phyloP scores from a whole-genome alignment of 2,797 vertebrate genomes.

The Echiichthys vipera region DNA sequence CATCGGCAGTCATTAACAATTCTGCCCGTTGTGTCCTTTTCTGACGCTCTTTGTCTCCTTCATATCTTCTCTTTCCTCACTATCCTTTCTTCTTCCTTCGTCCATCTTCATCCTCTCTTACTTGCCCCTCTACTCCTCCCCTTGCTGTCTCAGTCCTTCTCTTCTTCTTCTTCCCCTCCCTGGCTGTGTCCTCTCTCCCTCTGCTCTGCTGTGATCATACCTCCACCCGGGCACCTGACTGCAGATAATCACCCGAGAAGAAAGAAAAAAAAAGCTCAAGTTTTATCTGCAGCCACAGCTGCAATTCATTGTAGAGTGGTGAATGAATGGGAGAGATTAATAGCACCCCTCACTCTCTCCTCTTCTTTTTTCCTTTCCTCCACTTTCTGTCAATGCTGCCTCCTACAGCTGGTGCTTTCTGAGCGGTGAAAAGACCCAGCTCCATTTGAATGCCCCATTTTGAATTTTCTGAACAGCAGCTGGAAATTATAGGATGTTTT shows the following conservation, averaged over 20 bases:
- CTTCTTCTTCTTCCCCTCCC: slow-evolving; percentile 5
- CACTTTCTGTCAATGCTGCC: slow-evolving; percentile 59
- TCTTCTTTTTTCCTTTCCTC: slow-evolving; percentile 36
- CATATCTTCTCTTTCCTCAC: background rate
- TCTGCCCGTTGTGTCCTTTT: slow-evolving; percentile 10
- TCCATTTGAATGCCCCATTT: slow-evolving; percentile 57
- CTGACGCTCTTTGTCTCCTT: background rate
- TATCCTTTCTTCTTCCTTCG: slow-evolving; percentile 2
- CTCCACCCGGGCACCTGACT: slow-evolving; percentile 73
- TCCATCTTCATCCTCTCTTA: slow-evolving; percentile 2
- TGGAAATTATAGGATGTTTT: slow-evolving; percentile 44
- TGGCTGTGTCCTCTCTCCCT: slow-evolving; percentile 23
- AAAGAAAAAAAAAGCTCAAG: slow-evolving; percentile 56
- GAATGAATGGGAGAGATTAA: slow-evolving; percentile 76
- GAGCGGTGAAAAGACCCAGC: slow-evolving; percentile 65
- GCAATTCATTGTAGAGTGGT: slow-evolving; percentile 80
- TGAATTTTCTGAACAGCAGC: slow-evolving; percentile 48
- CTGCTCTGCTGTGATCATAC: slow-evolving; percentile 70
- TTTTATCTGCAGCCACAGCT: slow-evolving; percentile 85
- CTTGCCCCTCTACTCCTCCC: too few relatives aligned
- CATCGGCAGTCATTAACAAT: slow-evolving; percentile 4
- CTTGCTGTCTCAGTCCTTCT: too few relatives aligned
- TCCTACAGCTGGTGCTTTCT: slow-evolving; percentile 76
- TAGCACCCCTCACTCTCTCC: slow-evolving; percentile 47
- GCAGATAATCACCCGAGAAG: slow-evolving; percentile 77